Base-by-base conservation (phyloP, 2,113 vertebrate species). In the Melanocharis versteri region DNA sequence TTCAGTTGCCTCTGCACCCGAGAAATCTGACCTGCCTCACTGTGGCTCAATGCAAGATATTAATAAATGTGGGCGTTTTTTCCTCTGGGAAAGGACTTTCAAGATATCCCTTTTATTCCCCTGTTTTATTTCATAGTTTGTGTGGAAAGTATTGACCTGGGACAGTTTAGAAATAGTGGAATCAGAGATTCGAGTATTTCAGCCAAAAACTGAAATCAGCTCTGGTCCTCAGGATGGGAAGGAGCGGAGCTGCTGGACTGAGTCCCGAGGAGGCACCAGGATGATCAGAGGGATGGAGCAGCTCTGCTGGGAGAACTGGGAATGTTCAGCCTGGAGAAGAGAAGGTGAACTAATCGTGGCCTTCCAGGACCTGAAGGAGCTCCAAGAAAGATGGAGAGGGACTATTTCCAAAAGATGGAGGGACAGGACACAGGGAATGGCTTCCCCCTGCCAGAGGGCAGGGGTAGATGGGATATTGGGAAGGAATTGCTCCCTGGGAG, bases 1-100 rank as follows among this genome's bases (percentile, higher is more conserved):
- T 31, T 5, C 2, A 19, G 30, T 71, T 35, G 24, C 20, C 33
- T 37, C 66, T 64, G 53, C 0, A 0, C 45, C 18, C 1, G 2
- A 53, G 40, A 51, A 72, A 69, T 50, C 19, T 44, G 45, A 22
- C 33, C 65, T 3, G 3, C 42, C 44, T 56, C 50, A 62, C 15
- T 3, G 4, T 6, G 27, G 37, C 21, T 68, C 40, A 58, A 4
- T 14, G 18, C 23, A 37, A 80, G 33, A 28, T 20, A 48, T 23
- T 40, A 14, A 18, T 22, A 57, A 73, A 20, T 23, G 2, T 6
- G 13, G 13, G 6, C 3, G 0, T 2, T 2, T 24, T 19, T 70
- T 72, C 1, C 30, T 54, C 83, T 71, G 20, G 10, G n/a, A 60
- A 65, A 73, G 15, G 12, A 31, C 15, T 72, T 85, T 5, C 20